phyloP scores from a whole-genome alignment of 2,113 vertebrate species.

The Passer domesticus region DNA sequence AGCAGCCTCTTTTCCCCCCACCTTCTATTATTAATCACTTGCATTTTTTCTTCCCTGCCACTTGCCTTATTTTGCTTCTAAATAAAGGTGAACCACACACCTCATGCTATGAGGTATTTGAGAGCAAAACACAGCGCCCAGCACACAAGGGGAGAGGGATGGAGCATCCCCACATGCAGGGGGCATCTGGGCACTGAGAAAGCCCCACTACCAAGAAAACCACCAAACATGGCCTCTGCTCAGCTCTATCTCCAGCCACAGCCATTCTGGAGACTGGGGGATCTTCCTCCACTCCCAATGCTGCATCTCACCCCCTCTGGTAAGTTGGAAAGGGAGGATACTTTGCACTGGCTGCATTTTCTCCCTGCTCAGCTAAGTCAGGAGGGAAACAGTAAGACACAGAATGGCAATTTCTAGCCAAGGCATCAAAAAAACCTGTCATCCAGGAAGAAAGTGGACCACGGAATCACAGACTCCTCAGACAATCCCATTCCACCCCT shows the following conservation, averaged over 20 bases:
- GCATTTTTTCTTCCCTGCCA: background rate
- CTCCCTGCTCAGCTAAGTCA: background rate
- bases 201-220: background rate
- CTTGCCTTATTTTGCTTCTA: background rate
- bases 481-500: background rate
- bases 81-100: background rate
- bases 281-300: accelerated
- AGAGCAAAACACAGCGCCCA: background rate
- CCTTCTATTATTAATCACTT: background rate
- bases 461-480: background rate
- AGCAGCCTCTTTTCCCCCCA: too few relatives aligned
- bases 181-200: background rate
- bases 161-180: background rate
- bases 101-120: background rate
- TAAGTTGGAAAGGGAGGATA: background rate
- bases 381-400: background rate
- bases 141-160: background rate
- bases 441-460: background rate
- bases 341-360: background rate
- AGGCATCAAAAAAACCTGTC: background rate
- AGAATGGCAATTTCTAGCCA: background rate
- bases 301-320: background rate
- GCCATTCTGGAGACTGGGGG: background rate
- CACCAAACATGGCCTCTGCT: accelerated
- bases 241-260: background rate